A percentile compares a stretch with the other conserved stretches of the same genome.
These are phyloP conservation scores for Muscicapa adusta DNA, from an alignment of 2,113 vertebrate species.

Conservation along the genomic window DNA sequence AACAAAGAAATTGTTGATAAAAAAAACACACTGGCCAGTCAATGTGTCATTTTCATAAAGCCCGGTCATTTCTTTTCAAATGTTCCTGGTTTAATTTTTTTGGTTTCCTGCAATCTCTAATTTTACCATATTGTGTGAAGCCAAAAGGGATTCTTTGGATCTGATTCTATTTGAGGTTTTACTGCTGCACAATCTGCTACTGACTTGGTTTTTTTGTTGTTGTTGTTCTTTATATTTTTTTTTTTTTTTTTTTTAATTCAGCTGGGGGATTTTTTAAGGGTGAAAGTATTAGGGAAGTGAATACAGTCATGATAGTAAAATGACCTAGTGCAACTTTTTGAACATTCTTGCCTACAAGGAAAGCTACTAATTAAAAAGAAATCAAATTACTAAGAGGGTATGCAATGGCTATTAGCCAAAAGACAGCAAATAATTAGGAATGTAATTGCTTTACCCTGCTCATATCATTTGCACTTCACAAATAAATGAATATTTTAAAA, in stretches of 20 bases:
- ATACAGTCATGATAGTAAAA: constrained; percentile 34
- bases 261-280: background rate
- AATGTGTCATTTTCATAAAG: constrained; percentile 79
- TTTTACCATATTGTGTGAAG: constrained; percentile 81
- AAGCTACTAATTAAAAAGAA: constrained; percentile 55
- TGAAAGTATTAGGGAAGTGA: background rate
- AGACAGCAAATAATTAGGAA: constrained; percentile 51
- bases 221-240: background rate
- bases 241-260: background rate
- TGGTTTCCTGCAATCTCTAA: constrained; percentile 79
- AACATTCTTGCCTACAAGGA: constrained; percentile 39
- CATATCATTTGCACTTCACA: constrained; percentile 41
- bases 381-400: constrained; percentile 43
- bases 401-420: constrained; percentile 36
- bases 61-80: constrained; percentile 72
- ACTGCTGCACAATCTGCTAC: constrained; percentile 72
- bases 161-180: constrained; percentile 77
- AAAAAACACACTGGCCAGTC: constrained; percentile 73
- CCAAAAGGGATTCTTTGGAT: constrained; percentile 74
- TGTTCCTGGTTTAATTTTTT: constrained; percentile 75
- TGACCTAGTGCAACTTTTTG: constrained; percentile 12
- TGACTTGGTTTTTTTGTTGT: background rate
- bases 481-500: constrained; percentile 35
- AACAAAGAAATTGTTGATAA: constrained; percentile 80
- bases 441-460: constrained; percentile 10